Evolutionary conservation across 2,797 vertebrate species (phyloP), one percentile per base, ranked within the genome.

Genomic region (Amblyopsis hoosieri): DNA sequence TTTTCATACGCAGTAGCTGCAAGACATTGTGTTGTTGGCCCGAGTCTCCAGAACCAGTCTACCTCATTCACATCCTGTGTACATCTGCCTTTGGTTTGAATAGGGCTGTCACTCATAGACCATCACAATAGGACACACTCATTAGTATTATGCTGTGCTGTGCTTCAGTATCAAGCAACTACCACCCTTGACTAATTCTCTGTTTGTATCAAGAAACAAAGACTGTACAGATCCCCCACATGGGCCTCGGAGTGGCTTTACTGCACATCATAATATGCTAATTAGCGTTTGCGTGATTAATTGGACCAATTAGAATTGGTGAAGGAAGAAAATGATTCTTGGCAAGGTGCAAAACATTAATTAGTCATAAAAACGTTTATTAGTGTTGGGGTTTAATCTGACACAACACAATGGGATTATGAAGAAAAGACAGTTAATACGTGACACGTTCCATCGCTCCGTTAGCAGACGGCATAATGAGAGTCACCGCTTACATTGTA

Each of bases 221-320:
- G 90, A 87, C 86, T 80, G 79, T 79, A 75, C 66, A 81, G 85
- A 90, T 91, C 88, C 88, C 86, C 85, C 23, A 75, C 19, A 64
- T 76, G 82, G 88, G 89, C 85, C 80, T 66, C 65, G 19, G 81
- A 85, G 86, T 88, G 88, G 88, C 90, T 93, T 90, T 91, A 86
- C 85, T 67, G 85, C 87, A 90, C 90, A 90, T 93, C 90, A 92
- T 87, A 89, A 89, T 90, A 91, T 87, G 88, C 88, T 93, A 93
- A 94, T 93, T 93, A 92, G 83, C 87, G 83, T 91, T 82, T 85
- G 87, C 87, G 90, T 93, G 91, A 93, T 93, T 94, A 93, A 94
- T 93, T 93, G 90, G 84, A 87, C 90, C 90, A 91, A 92, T 94
- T 92, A 90, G 87, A 92, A 92, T 92, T 90, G 91, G 89, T 79